Percentiles rank a stretch among this genome's conserved stretches.
Conservation (phyloP, 2,113 vertebrate genomes). For the Pandion haliaetus region DNA sequence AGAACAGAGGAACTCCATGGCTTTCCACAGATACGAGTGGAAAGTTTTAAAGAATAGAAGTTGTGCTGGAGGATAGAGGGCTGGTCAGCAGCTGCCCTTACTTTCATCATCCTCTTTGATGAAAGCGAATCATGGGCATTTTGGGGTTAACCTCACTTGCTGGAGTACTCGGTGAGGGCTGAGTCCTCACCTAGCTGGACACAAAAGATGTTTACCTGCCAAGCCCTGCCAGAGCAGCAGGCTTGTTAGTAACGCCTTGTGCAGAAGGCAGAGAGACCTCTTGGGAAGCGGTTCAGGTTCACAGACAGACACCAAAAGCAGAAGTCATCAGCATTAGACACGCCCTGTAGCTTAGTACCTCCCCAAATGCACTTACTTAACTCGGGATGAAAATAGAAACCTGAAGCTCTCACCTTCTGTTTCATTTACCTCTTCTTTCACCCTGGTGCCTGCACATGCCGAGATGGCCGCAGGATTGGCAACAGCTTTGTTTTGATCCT, state of each 20-base stretch:
- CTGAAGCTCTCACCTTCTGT: not conserved
- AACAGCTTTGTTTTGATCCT: not conserved
- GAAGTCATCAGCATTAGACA: not conserved
- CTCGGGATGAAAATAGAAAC: not conserved
- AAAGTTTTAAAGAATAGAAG: not conserved
- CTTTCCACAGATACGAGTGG: not conserved
- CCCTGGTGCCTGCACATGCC: not conserved
- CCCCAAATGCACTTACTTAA: not conserved
- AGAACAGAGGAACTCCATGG: not conserved
- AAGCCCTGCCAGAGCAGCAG: not conserved
- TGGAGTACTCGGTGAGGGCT: not conserved
- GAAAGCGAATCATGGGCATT: fast-evolving
- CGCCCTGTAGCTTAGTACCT: not conserved
- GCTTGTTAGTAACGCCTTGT: not conserved
- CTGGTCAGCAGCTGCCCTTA: not conserved
- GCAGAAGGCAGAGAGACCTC: not conserved
- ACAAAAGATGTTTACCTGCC: not conserved
- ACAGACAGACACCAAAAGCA: fast-evolving
- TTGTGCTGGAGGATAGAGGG: not conserved
- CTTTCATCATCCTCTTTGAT: not conserved
- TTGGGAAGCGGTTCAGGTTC: not conserved
- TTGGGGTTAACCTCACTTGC: not conserved
- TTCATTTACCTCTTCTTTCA: not conserved
- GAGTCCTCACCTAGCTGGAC: not conserved
- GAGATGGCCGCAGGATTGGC: not conserved